These are phyloP conservation scores for Cantharis rustica DNA, from an alignment of 2,888 invertebrate species.

Conservation along the genomic window DNA sequence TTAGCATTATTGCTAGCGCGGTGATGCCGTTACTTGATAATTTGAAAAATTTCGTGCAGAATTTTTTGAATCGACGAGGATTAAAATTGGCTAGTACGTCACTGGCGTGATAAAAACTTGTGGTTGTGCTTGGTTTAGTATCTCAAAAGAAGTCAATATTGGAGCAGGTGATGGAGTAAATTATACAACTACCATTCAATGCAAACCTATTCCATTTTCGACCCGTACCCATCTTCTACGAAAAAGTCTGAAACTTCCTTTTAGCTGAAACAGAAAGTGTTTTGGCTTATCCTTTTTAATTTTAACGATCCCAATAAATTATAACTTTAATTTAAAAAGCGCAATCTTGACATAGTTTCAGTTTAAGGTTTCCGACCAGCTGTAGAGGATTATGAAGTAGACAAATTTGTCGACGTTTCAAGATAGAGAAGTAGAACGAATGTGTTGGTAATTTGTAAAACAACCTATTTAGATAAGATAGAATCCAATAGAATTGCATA, in stretches of 20 bases:
- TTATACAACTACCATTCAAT: neutral
- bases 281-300: neutral
- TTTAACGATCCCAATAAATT: constrained; percentile 32
- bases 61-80: neutral
- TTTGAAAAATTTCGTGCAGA: neutral
- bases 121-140: constrained; percentile 32
- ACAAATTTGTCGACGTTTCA: constrained; percentile 20
- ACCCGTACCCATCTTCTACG: neutral
- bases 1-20: neutral
- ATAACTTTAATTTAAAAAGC: constrained; percentile 34
- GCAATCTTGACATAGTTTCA: constrained; percentile 27
- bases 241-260: neutral
- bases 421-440: constrained; percentile 12
- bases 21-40: neutral
- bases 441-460: constrained; percentile 29
- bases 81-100: constrained; percentile 1
- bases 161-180: constrained; percentile 41
- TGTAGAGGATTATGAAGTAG: constrained; percentile 12
- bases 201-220: neutral
- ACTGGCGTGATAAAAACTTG: constrained; percentile 23
- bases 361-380: constrained; percentile 28
- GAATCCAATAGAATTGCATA: neutral
- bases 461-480: constrained; percentile 23
- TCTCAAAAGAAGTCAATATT: constrained; percentile 40
- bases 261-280: neutral